These are phyloP conservation scores for Neoaliturus tenellus DNA, from an alignment of 2,888 invertebrate genomes.

Conservation along the genomic window DNA sequence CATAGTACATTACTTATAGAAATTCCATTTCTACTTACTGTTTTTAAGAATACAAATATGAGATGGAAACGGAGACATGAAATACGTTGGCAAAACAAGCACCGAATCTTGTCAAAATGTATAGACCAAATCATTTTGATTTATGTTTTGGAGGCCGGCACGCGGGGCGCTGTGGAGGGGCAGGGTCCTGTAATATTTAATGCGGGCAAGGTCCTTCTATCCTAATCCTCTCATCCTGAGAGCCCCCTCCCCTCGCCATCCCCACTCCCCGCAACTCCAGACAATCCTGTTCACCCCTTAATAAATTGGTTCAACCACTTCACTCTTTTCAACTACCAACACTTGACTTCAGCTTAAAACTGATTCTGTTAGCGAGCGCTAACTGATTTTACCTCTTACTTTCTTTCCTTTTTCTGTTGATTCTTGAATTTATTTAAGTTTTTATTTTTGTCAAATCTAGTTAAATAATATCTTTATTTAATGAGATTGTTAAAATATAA, in stretches of 20 bases:
- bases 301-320: conserved; percentile 33
- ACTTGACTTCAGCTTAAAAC: not conserved
- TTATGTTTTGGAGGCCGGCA: not conserved
- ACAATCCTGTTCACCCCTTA: conserved; percentile 25
- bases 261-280: not conserved
- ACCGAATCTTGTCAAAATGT: too few relatives aligned
- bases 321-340: conserved; percentile 11
- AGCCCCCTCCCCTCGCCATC: not conserved
- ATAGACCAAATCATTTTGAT: not conserved
- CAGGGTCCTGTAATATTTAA: not conserved
- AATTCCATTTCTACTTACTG: too few relatives aligned
- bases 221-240: conserved; percentile 20
- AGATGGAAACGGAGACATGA: too few relatives aligned
- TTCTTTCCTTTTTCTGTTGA: not conserved
- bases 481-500: too few relatives aligned
- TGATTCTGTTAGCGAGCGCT: not conserved
- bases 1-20: too few relatives aligned
- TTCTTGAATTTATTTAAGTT: not conserved
- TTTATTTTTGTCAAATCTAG: not conserved
- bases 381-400: not conserved
- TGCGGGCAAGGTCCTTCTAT: not conserved
- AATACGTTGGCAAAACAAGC: too few relatives aligned
- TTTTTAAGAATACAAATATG: too few relatives aligned
- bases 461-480: too few relatives aligned
- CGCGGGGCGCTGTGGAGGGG: not conserved